Conservation (phyloP, 2,888 invertebrate species). For the Heterodera filipjevi region DNA sequence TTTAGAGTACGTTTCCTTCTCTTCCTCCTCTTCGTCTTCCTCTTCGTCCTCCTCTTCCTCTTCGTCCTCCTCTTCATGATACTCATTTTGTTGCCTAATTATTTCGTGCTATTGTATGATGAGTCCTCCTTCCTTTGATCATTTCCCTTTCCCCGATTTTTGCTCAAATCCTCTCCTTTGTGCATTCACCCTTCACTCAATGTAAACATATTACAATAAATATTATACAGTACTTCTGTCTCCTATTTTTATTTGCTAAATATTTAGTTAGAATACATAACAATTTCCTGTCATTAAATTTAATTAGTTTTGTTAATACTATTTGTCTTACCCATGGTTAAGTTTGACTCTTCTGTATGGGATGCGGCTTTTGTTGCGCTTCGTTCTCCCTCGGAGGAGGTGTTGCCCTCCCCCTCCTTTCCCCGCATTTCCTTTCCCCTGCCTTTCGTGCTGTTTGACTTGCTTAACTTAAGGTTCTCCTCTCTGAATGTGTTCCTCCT, state of each 20-base stretch:
- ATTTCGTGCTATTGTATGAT: neutral
- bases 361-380: slow-evolving; percentile 18
- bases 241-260: neutral
- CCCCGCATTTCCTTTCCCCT: too few relatives aligned
- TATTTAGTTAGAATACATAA: neutral
- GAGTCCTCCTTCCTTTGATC: neutral
- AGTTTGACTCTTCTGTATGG: neutral
- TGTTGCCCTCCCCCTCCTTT: too few relatives aligned
- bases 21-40: neutral
- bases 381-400: slow-evolving; percentile 12
- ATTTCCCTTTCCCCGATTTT: neutral
- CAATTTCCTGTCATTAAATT: too few relatives aligned
- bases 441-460: slow-evolving; percentile 1
- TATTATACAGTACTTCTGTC: neutral
- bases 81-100: neutral
- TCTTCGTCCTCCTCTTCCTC: neutral
- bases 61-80: neutral
- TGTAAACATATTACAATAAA: neutral
- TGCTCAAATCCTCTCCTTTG: neutral
- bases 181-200: neutral
- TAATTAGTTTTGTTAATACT: too few relatives aligned
- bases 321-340: neutral
- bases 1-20: neutral
- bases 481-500: slow-evolving; percentile 22
- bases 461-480: slow-evolving; percentile 12